Evolutionary conservation across 2,888 invertebrate genomes (phyloP).

Genomic region (Zelleria hepariella): DNA sequence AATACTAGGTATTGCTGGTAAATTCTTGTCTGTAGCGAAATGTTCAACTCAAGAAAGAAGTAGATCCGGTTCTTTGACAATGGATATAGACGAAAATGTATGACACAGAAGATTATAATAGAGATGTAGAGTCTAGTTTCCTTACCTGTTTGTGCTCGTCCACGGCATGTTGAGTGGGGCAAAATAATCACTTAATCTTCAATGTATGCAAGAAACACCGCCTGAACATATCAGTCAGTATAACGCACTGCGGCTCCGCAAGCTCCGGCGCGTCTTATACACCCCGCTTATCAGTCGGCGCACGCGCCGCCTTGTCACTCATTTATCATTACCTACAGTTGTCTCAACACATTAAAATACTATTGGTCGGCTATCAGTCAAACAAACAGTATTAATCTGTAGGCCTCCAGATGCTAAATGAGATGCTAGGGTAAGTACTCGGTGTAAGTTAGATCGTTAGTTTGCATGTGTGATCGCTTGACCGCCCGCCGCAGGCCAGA

Average conservation of each 20-base stretch:
- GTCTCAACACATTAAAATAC: not conserved
- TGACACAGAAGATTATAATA: not conserved
- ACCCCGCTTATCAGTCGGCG: constrained; percentile 18
- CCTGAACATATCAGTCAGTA: constrained; percentile 37
- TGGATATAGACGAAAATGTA: no score
- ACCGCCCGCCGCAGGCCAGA: not conserved
- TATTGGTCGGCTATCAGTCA: not conserved
- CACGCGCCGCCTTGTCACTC: constrained; percentile 44
- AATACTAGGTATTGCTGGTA: no score
- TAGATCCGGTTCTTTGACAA: no score
- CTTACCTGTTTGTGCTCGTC: constrained; percentile 65
- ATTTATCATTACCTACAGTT: not conserved
- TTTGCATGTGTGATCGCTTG: not conserved
- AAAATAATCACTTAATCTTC: constrained; percentile 52
- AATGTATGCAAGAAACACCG: constrained; percentile 57
- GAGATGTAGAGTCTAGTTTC: not conserved
- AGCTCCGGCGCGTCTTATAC: not conserved
- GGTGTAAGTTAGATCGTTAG: not conserved
- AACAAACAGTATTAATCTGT: not conserved
- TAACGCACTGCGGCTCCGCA: constrained; percentile 29
- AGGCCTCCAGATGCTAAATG: not conserved
- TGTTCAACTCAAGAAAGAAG: no score
- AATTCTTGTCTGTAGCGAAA: no score
- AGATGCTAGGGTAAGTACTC: not conserved
- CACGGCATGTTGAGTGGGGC: constrained; percentile 49